Evolutionary conservation across 2,113 vertebrate species (phyloP), one percentile per base, ranked within the genome.

Genomic region (Phyllostomus hastatus): DNA sequence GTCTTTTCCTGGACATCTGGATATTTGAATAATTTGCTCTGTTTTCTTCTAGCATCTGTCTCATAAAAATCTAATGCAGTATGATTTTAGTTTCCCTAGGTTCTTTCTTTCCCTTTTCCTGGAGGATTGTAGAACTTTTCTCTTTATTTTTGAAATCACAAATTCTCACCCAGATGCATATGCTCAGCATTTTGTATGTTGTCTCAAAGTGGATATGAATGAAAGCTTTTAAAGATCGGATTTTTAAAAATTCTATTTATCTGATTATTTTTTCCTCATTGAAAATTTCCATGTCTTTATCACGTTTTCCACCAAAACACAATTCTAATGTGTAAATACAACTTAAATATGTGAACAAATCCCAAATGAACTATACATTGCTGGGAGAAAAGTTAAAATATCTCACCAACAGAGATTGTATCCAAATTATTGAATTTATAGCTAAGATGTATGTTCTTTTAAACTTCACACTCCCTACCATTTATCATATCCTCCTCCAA

Each of bases 401-500:
- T 80, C 69, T 96, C 93, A 95, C 94, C 79, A 96, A 96, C 94
- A 14, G 19, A 33, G 73, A 41, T 28, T 91, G 43, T 81, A 86
- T 91, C 50, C 91, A 86, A 92, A 84, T 89, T 89, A 95, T 59
- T 87, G 89, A 96, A 95, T 98, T 96, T 94, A 96, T 84, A 91
- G 95, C 43, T n/a, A 73, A 96, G 95, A 97, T 95, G 89, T 66
- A 98, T 93, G 95, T 91, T 89, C 93, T 96, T 97, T 97, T 96
- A 98, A 97, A 97, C 87, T 94, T 97, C 96, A 96, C 87, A 95
- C 95, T 97, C 95, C 93, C 86, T 72, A 69, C 82, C 86, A 97
- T 96, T 97, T 93, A 97, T 97, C 97, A 96, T 97, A 46, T 94
- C 78, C 91, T 95, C 87, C 93, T 91, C 64, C 87, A 96, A 95